Percentiles rank a stretch among this genome's conserved stretches.
These are phyloP conservation scores for Phyllotreta cruciferae DNA, from an alignment of 2,888 invertebrate genomes.

Conservation along the genomic window DNA sequence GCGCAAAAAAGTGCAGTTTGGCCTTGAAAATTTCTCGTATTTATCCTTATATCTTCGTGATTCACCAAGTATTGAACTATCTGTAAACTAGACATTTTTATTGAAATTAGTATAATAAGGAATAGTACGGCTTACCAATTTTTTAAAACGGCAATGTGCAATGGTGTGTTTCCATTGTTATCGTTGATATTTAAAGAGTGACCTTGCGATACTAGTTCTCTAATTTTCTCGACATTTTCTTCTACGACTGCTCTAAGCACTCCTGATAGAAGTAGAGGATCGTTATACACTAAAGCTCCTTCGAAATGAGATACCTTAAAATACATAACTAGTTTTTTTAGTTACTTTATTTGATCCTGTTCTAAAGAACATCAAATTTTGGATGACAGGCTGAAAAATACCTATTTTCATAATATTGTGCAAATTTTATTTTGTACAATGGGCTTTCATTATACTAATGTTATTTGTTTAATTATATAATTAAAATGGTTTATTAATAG, in stretches of 20 bases:
- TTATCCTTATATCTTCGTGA: slow-evolving; percentile 42
- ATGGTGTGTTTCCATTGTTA: slow-evolving; percentile 49
- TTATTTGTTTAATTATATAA: too few species aligned
- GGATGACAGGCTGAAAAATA: too few species aligned
- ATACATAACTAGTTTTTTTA: background rate
- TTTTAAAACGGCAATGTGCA: slow-evolving; percentile 46
- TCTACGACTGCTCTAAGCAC: slow-evolving; percentile 42
- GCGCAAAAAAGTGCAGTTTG: slow-evolving; percentile 48
- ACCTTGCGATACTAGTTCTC: slow-evolving; percentile 39
- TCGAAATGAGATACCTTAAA: background rate
- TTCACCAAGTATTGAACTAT: slow-evolving; percentile 44
- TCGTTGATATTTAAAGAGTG: slow-evolving; percentile 46
- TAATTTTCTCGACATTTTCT: slow-evolving; percentile 42
- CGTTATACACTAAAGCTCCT: slow-evolving; percentile 40
- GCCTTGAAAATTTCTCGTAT: slow-evolving; percentile 46
- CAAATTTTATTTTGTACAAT: too few species aligned
- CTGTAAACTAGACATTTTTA: slow-evolving; percentile 40
- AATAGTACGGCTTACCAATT: slow-evolving; percentile 40
- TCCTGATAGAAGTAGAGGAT: slow-evolving; percentile 41
- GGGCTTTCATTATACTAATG: too few species aligned
- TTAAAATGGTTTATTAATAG: too few species aligned
- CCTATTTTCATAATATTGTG: too few species aligned
- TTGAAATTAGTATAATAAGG: too few species aligned
- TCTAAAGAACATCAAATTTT: too few species aligned
- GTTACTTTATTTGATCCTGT: background rate